Percentiles rank a stretch among this genome's conserved stretches.
Evolutionary conservation across 2,888 invertebrate genomes (phyloP).

Genomic region (Agrypnus murinus): DNA sequence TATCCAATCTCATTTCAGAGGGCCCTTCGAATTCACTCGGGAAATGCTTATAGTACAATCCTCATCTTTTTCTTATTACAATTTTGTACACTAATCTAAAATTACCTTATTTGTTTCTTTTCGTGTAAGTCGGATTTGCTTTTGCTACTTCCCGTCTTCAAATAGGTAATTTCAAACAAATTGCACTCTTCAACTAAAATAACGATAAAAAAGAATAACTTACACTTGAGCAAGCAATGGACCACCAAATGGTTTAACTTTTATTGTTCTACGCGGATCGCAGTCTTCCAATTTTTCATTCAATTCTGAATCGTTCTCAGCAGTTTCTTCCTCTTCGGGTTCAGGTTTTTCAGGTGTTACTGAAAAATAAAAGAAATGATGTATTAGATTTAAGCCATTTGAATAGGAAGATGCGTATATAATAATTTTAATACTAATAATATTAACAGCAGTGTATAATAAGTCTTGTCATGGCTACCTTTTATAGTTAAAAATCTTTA

Average conservation of each 20-base stretch:
- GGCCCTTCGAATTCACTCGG: slow-evolving; percentile 6
- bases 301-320: slow-evolving; percentile 62
- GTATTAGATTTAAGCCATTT: neutral
- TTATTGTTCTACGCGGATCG: slow-evolving; percentile 65
- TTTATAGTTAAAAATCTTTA: too few relatives aligned
- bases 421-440: too few relatives aligned
- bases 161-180: slow-evolving; percentile 4
- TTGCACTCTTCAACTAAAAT: neutral
- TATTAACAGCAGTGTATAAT: too few relatives aligned
- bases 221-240: slow-evolving; percentile 68
- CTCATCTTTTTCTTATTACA: slow-evolving; percentile 3
- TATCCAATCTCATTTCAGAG: slow-evolving; percentile 20
- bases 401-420: neutral
- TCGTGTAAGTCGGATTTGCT: too few relatives aligned
- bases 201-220: slow-evolving; percentile 50
- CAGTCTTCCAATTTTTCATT: slow-evolving; percentile 64
- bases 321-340: slow-evolving; percentile 63
- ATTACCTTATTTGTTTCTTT: neutral
- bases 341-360: slow-evolving; percentile 65
- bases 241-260: slow-evolving; percentile 67
- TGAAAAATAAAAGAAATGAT: slow-evolving; percentile 61
- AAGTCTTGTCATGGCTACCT: too few relatives aligned
- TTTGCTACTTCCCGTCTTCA: neutral
- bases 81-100: slow-evolving; percentile 9
- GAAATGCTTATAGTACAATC: slow-evolving; percentile 5